These are phyloP conservation scores for Telenomus remus DNA, from an alignment of 1,140 invertebrate genomes.

Conservation along the genomic window DNA sequence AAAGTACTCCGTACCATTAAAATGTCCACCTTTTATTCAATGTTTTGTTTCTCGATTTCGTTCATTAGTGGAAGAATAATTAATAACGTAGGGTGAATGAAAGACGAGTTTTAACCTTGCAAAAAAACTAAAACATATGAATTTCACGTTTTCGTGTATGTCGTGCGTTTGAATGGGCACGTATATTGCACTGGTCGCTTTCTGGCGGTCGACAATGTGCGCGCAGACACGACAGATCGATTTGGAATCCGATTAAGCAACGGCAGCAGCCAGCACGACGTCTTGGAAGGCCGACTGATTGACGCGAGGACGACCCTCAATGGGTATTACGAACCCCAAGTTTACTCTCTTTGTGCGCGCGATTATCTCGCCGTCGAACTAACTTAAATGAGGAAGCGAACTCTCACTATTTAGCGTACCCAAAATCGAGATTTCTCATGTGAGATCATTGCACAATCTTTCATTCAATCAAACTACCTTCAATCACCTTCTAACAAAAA, in stretches of 20 bases:
- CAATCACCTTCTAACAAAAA: background rate
- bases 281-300: constrained; percentile 37
- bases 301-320: constrained; percentile 37
- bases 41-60: background rate
- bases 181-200: constrained; percentile 4
- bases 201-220: constrained; percentile 17
- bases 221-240: constrained; percentile 50
- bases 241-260: constrained; percentile 51
- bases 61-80: too few species aligned
- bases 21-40: background rate
- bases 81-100: too few species aligned
- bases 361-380: constrained; percentile 40
- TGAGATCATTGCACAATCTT: background rate
- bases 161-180: constrained; percentile 27
- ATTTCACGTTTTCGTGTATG: background rate
- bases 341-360: constrained; percentile 47
- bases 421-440: background rate
- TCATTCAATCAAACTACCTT: background rate
- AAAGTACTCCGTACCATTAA: too few species aligned
- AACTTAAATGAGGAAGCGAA: constrained; percentile 38
- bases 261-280: constrained; percentile 37
- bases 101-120: too few species aligned
- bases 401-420: constrained; percentile 16
- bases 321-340: constrained; percentile 39
- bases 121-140: too few species aligned